A percentile compares a stretch with the other conserved stretches of the same genome.
Conservation (phyloP, 2,888 invertebrate genomes). For the Augochlorella aurata region DNA sequence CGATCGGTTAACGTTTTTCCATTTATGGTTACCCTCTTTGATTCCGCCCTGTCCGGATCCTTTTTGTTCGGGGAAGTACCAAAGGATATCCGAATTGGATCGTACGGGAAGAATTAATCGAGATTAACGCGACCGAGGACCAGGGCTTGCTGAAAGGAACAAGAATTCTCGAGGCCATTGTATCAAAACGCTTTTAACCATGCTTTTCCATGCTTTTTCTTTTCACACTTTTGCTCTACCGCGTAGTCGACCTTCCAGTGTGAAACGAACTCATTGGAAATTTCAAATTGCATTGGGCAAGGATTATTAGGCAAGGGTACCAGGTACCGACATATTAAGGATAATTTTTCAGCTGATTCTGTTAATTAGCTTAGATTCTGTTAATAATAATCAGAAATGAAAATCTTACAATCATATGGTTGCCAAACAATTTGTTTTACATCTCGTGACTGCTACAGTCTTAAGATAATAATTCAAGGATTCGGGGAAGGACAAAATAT, state of each 20-base stretch:
- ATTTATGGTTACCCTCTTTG: constrained; percentile 34
- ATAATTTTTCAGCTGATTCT: too few relatives aligned
- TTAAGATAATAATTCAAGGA: too few relatives aligned
- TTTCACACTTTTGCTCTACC: background rate
- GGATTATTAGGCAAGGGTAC: too few relatives aligned
- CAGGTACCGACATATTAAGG: too few relatives aligned
- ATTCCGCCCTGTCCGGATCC: constrained; percentile 19
- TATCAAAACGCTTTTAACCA: background rate
- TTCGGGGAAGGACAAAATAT: too few relatives aligned
- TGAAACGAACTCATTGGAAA: background rate
- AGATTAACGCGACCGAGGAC: background rate
- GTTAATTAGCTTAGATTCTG: too few relatives aligned
- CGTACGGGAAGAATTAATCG: constrained; percentile 16
- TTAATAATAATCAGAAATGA: too few relatives aligned
- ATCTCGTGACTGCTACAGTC: too few relatives aligned
- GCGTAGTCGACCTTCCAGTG: background rate
- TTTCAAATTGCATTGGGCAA: background rate
- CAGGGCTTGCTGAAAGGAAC: background rate
- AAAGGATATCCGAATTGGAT: constrained; percentile 22
- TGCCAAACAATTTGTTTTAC: too few relatives aligned
- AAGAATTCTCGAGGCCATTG: background rate
- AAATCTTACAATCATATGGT: too few relatives aligned
- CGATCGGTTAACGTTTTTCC: constrained; percentile 56
- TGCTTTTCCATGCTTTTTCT: background rate
- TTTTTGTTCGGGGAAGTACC: constrained; percentile 26